Conservation (phyloP, 2,888 invertebrate species). For the Leucozona laternaria region DNA sequence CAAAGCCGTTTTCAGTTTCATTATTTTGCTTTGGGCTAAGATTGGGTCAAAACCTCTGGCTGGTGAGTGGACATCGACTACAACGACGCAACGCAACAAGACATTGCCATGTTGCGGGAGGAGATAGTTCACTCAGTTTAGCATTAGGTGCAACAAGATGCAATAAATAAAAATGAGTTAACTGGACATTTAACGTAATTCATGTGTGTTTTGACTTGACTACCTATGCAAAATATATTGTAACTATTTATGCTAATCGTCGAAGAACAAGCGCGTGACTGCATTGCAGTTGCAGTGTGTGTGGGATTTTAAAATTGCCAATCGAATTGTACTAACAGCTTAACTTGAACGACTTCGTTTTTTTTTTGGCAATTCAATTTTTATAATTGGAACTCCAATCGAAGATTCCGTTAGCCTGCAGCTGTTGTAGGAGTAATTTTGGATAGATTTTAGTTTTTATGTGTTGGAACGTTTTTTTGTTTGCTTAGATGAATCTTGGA, state of each 20-base stretch:
- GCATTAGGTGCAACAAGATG: constrained; percentile 70
- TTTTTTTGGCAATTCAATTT: constrained; percentile 9
- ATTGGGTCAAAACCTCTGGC: constrained; percentile 50
- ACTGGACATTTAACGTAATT: constrained; percentile 66
- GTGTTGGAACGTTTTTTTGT: not conserved
- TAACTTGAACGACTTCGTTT: not conserved
- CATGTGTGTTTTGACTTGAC: constrained; percentile 63
- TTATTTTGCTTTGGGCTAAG: constrained; percentile 39
- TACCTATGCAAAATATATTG: constrained; percentile 6
- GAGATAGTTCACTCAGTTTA: constrained; percentile 63
- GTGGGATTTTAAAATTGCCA: constrained; percentile 26
- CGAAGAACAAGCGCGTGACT: constrained; percentile 22
- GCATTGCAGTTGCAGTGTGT: not conserved
- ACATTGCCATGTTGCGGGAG: constrained; percentile 19
- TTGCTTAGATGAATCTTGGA: no score
- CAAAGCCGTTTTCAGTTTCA: constrained; percentile 59
- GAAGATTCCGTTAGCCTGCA: not conserved
- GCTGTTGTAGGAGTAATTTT: not conserved
- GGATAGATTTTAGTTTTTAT: not conserved
- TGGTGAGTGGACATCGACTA: not conserved
- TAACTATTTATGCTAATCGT: constrained; percentile 31
- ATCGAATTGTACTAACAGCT: not conserved
- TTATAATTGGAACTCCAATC: constrained; percentile 14
- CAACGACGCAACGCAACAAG: constrained; percentile 1
- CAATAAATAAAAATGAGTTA: constrained; percentile 72